phyloP scores from a whole-genome alignment of 1,140 invertebrate species.

The Atopsyche davidsoni region DNA sequence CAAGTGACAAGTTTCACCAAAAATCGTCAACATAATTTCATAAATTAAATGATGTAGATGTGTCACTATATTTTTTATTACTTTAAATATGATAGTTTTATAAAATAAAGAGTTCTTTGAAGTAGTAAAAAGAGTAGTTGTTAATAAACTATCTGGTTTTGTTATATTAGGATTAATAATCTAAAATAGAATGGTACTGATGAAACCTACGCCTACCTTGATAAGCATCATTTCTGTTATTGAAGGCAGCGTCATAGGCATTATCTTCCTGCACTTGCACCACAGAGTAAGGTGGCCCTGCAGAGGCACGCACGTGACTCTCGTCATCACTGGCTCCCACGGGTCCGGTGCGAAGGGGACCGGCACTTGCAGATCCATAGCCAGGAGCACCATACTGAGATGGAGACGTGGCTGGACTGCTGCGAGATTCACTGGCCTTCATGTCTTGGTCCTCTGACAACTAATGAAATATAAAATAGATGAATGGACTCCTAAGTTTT shows the following conservation, averaged over 20 bases:
- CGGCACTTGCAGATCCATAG: too few species aligned
- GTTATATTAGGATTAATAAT: background rate
- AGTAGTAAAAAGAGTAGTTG: too few species aligned
- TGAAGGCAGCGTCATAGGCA: slow-evolving; percentile 21
- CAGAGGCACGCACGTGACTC: slow-evolving; percentile 34
- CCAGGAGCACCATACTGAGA: slow-evolving; percentile 35
- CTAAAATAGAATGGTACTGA: background rate
- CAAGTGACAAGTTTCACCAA: too few species aligned
- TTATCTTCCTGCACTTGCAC: slow-evolving; percentile 58
- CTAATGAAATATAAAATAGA: too few species aligned
- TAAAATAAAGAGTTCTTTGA: too few species aligned
- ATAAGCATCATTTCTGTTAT: slow-evolving; percentile 21
- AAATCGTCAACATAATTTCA: too few species aligned
- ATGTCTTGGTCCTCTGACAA: slow-evolving; percentile 45
- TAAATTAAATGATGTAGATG: too few species aligned
- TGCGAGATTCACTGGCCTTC: slow-evolving; percentile 39
- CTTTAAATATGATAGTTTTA: too few species aligned
- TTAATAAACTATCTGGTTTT: too few species aligned
- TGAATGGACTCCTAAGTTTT: too few species aligned
- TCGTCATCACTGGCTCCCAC: slow-evolving; percentile 50
- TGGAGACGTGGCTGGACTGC: slow-evolving; percentile 35
- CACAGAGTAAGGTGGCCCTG: slow-evolving; percentile 60
- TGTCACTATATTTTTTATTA: too few species aligned
- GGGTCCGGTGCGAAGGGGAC: slow-evolving; percentile 39
- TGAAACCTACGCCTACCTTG: slow-evolving; percentile 19